Base-by-base conservation (phyloP, 2,113 vertebrate genomes). In the Miniopterus natalensis region DNA sequence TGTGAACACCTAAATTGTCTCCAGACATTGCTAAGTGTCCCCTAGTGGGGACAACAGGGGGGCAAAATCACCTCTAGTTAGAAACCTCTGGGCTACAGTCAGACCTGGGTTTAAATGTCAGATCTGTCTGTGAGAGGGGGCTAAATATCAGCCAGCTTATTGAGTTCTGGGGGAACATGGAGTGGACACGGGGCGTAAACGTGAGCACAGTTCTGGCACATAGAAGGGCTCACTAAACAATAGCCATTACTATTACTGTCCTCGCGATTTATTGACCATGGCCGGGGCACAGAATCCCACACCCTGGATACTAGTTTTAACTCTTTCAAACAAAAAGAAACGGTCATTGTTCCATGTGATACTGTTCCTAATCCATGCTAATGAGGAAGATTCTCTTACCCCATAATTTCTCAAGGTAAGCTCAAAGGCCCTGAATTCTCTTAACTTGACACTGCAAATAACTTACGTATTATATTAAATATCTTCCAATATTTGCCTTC, bases 251-350 rank as follows among this genome's bases (percentile, higher is more conserved):
- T 36, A 7, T 21, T 2, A 7, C 2, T 18, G 4, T 12, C 45
- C 0, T 7, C 25, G 2, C 14, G 65, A 49, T 31, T 87, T 53
- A 36, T 5, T 29, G 49, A 31, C 53, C 21, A 2, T 1, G 13
- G 36, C n/a, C 31, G 0, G 9, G 31, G 20, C 40, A 55, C 47
- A 6, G 10, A 53, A 79, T 25, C 15, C 11, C 29, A n/a, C 3
- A 47, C 27, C 42, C 40, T 31, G 5, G 88, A 47, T 53, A 49
- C n/a, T 14, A 36, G 15, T 53, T 71, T 75, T 66, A 66, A 84
- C 36, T 70, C 59, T 92, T 88, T 77, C 8, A 51, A 84, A 23
- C 2, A 11, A 68, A 94, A 84, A 79, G 65, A 80, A 90, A 87
- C 90, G 8, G 4, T 2, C 8, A 18, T 75, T 90, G 2, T 78